Percentiles rank a stretch among this genome's conserved stretches.
Evolutionary conservation across 2,797 vertebrate species (phyloP).

Genomic region (Typhlichthys eigenmanni): DNA sequence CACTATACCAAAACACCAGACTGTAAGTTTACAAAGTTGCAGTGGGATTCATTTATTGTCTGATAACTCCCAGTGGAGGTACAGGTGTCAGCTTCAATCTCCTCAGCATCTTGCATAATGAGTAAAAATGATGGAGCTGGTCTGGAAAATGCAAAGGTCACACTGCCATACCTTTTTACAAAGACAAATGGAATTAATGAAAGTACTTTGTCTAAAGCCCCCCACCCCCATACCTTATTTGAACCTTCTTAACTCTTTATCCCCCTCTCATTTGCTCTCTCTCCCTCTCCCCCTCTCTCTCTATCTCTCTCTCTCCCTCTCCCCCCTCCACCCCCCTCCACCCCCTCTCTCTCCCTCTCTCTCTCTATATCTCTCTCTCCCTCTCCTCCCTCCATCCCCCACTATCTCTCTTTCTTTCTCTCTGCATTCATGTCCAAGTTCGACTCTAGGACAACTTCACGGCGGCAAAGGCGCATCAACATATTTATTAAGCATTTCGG

Average conservation of each 20-base stretch:
- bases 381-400: too few species aligned
- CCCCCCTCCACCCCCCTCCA: background rate
- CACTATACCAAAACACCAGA: slow-evolving; percentile 63
- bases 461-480: slow-evolving; percentile 20
- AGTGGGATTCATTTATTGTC: slow-evolving; percentile 76
- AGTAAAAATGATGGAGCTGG: slow-evolving; percentile 87
- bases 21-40: slow-evolving; percentile 78
- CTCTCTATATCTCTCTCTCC: too few species aligned
- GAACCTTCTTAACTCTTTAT: slow-evolving; percentile 18
- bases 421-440: slow-evolving; percentile 24
- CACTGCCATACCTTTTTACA: slow-evolving; percentile 82
- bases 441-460: slow-evolving; percentile 34
- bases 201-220: slow-evolving; percentile 72
- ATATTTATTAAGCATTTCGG: slow-evolving; percentile 52
- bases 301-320: slow-evolving; percentile 26
- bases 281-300: slow-evolving; percentile 28
- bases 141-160: slow-evolving; percentile 87
- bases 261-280: background rate
- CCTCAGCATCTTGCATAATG: slow-evolving; percentile 84
- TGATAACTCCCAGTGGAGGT: slow-evolving; percentile 69
- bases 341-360: background rate
- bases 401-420: slow-evolving; percentile 9
- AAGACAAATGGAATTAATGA: slow-evolving; percentile 89
- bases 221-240: slow-evolving; percentile 22
- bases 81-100: slow-evolving; percentile 79